Conservation (phyloP, 2,888 invertebrate species). For the Phortica magna region DNA sequence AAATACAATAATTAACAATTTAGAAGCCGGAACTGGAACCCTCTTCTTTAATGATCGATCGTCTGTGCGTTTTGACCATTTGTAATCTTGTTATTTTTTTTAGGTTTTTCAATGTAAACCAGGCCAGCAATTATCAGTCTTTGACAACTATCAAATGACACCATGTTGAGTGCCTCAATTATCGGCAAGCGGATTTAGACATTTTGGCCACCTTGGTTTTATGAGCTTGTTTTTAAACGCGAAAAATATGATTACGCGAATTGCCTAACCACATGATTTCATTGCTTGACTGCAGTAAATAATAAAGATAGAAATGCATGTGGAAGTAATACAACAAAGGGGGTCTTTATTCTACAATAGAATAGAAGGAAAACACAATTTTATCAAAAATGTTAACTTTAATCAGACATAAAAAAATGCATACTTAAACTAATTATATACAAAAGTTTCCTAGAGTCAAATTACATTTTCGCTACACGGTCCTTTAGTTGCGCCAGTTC, state of each 20-base stretch:
- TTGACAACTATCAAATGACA: conserved; percentile 52
- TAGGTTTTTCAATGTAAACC: conserved; percentile 32
- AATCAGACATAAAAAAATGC: not conserved
- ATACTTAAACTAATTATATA: conserved; percentile 8
- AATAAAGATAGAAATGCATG: not conserved
- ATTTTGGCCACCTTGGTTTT: conserved; percentile 53
- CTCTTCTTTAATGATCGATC: not conserved
- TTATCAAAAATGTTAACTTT: conserved; percentile 18
- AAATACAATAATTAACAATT: no score
- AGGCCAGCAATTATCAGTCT: conserved; percentile 59
- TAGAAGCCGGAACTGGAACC: conserved; percentile 3
- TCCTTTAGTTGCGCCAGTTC: conserved; percentile 83
- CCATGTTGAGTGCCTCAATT: not conserved
- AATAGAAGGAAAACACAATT: not conserved
- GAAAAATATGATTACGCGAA: conserved; percentile 34
- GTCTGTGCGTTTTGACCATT: no score
- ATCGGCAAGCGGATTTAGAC: conserved; percentile 45
- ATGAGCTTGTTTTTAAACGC: conserved; percentile 60
- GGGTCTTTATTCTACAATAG: not conserved
- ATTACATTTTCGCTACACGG: conserved; percentile 80
- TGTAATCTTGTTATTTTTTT: conserved; percentile 1
- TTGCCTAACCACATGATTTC: no score
- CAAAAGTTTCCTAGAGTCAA: conserved; percentile 8
- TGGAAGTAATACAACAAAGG: not conserved
- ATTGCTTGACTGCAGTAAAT: not conserved